Evolutionary conservation across 2,113 vertebrate species (phyloP).

Genomic region (Hassar affinis): DNA sequence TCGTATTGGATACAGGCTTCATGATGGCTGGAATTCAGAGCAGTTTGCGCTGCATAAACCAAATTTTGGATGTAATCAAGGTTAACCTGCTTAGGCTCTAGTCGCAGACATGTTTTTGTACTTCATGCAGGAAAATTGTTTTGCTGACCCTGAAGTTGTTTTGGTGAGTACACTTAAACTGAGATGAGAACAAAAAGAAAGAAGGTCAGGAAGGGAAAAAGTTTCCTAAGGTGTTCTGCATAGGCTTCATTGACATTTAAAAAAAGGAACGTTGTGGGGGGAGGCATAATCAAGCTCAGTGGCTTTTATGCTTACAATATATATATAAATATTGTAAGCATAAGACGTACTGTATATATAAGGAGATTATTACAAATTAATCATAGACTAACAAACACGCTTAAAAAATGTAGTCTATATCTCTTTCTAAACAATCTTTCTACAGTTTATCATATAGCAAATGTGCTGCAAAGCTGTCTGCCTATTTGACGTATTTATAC

Average conservation of each 20-base stretch:
- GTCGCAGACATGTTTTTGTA: not conserved
- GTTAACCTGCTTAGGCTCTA: not conserved
- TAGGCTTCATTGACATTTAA: not conserved
- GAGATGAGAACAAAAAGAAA: slow-evolving; percentile 11
- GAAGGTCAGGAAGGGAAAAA: slow-evolving; percentile 3
- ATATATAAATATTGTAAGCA: too few species aligned
- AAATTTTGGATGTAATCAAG: slow-evolving; percentile 5
- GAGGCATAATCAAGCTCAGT: not conserved
- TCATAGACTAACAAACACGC: not conserved
- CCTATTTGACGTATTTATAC: too few species aligned
- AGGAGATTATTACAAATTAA: not conserved
- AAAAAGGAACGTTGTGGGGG: not conserved
- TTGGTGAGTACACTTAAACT: not conserved
- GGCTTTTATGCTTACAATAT: not conserved
- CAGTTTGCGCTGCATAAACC: slow-evolving; percentile 8
- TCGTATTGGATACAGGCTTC: not conserved
- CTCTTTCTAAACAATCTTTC: not conserved
- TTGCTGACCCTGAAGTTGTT: not conserved
- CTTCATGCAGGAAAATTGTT: slow-evolving; percentile 13
- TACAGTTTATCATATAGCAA: not conserved
- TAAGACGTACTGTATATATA: too few species aligned
- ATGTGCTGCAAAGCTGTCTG: not conserved
- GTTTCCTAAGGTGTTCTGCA: not conserved
- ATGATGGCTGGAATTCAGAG: slow-evolving; percentile 12
- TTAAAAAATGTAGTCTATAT: not conserved